Conservation (phyloP, 2,888 invertebrate species). For the Agrochola litura region DNA sequence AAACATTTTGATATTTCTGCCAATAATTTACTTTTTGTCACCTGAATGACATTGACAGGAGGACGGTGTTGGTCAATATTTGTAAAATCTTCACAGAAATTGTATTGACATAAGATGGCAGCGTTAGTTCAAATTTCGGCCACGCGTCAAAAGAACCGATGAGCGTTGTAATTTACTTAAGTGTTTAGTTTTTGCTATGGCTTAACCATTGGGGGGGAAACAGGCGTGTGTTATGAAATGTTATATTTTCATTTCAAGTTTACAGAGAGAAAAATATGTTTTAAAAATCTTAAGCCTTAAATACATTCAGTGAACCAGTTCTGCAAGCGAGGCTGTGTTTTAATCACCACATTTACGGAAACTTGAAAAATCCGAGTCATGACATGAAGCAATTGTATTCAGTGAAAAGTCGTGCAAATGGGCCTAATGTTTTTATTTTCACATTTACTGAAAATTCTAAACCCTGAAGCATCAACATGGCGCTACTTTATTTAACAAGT, state of each 20-base stretch:
- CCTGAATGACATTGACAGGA: not conserved
- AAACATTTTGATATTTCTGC: not conserved
- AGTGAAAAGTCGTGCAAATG: not conserved
- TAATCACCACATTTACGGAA: not conserved
- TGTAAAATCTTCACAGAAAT: not conserved
- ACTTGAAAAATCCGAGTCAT: not conserved
- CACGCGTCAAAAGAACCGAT: not conserved
- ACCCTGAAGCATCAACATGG: not conserved
- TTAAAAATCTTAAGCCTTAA: not conserved
- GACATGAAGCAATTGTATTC: not conserved
- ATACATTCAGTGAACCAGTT: not conserved
- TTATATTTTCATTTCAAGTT: not conserved
- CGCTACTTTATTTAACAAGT: not conserved
- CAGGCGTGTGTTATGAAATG: not conserved
- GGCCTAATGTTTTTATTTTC: conserved; percentile 2
- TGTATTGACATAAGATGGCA: not conserved
- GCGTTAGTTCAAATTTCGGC: not conserved
- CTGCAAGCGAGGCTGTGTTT: not conserved
- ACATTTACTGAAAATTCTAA: conserved; percentile 8
- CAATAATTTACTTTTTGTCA: not conserved
- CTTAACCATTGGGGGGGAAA: not conserved
- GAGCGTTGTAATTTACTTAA: too few relatives aligned
- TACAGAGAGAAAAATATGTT: too few relatives aligned
- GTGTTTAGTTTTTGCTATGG: not conserved
- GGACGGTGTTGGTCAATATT: not conserved